Conservation (phyloP, 53 echinoderm and acorn worm species). For the Holothuria leucospilota region DNA sequence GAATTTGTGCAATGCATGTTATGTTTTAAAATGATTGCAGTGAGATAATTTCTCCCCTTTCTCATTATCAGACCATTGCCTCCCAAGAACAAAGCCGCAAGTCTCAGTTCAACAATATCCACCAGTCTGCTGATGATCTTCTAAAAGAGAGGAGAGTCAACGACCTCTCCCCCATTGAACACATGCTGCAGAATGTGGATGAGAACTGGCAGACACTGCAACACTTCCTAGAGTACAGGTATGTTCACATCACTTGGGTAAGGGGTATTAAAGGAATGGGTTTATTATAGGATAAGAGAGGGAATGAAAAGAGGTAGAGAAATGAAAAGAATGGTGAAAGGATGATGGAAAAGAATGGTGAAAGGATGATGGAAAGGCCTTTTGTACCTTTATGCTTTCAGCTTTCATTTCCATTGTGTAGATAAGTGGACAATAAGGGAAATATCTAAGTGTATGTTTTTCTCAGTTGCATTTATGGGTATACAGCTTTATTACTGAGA, state of each 20-base stretch:
- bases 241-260: not conserved
- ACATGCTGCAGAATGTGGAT: constrained; percentile 89
- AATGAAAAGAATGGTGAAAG: too few relatives aligned
- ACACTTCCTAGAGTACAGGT: constrained; percentile 91
- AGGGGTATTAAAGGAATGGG: too few relatives aligned
- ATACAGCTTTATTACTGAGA: too few relatives aligned
- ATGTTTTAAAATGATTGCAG: not conserved
- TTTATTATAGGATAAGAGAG: too few relatives aligned
- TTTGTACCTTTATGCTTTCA: too few relatives aligned
- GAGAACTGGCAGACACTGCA: constrained; percentile 96
- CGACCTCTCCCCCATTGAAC: constrained; percentile 79
- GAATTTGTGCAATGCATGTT: not conserved
- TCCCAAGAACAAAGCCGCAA: constrained; percentile 78
- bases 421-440: too few relatives aligned
- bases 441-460: too few relatives aligned
- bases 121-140: constrained; percentile 86
- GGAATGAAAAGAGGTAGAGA: too few relatives aligned
- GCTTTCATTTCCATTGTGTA: too few relatives aligned
- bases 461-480: too few relatives aligned
- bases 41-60: not conserved
- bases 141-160: constrained; percentile 78
- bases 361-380: too few relatives aligned
- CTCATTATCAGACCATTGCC: constrained; percentile 61
- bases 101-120: constrained; percentile 81
- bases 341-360: too few relatives aligned